Evolutionary conservation across 2,888 invertebrate genomes (phyloP).

Genomic region (Conomelus anceps): DNA sequence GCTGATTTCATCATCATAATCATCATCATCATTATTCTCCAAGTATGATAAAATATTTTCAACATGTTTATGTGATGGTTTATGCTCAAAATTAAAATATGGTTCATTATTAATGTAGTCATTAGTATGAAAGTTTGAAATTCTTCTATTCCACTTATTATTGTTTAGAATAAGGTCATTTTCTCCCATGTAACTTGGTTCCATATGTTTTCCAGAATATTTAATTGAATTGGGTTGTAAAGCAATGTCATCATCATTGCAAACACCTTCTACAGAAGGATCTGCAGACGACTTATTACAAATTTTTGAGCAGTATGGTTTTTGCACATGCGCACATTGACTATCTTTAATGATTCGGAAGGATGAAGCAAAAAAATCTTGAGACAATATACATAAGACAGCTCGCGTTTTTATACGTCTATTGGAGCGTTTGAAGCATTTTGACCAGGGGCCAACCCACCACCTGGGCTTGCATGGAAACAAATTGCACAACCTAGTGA

Average conservation of each 20-base stretch:
- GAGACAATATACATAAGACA: constrained; percentile 26
- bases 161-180: too few species aligned
- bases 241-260: neutral
- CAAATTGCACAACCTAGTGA: constrained; percentile 44
- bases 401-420: constrained; percentile 25
- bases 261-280: neutral
- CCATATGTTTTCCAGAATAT: too few species aligned
- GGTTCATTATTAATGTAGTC: neutral
- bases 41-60: neutral
- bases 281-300: neutral
- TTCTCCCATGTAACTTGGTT: too few species aligned
- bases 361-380: neutral
- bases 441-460: constrained; percentile 30
- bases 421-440: constrained; percentile 24
- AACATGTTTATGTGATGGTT: neutral
- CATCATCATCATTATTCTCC: neutral
- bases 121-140: neutral
- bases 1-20: neutral
- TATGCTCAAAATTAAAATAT: neutral
- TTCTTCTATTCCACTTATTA: neutral
- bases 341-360: neutral
- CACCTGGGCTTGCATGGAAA: constrained; percentile 41
- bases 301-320: neutral
- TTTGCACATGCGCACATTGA: neutral
- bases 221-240: neutral